Base-by-base conservation (phyloP, 2,797 vertebrate genomes). In the Muscicapa comitata region DNA sequence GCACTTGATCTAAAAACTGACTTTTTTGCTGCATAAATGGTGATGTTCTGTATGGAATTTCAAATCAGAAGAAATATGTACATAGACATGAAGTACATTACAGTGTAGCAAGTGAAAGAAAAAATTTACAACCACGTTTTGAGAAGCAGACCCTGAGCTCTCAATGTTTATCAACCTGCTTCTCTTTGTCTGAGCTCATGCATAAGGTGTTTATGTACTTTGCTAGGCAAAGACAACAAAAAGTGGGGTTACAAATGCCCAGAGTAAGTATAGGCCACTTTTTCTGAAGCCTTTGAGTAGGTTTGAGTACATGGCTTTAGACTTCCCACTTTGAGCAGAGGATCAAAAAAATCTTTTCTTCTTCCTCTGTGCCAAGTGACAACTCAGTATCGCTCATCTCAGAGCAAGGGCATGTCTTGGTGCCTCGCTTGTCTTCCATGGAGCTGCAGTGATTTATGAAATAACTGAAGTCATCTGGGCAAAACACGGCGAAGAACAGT, bases 391-490 rank as follows among this genome's bases (percentile, higher is more conserved):
- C 1, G 1, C 80, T 94, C 68, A 57, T 92, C 83, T 74, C 23
- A 6, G 68, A 89, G 50, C 68, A 77, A 93, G 78, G 81, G 63
- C 83, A 80, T 58, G 62, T 70, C 83, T 90, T 84, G 90, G 79
- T 87, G 94, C 72, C 86, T 80, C 47, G 59, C 71, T 78, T 94
- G 86, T 82, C 94, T 90, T 92, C 72, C 1, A 17, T 33, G 61
- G 65, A 93, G 55, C 80, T 92, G 63, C 4, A 3, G 55, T 95
- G 96, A 96, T 95, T 96, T 97, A 95, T 95, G 86, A 78, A 95
- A 92, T 58, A 85, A 88, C 81, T 92, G 88, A 94, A 88, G 74
- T 82, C 81, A 74, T 94, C 88, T 57, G 84, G 51, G 77, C 63
- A 93, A 95, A 90, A 92, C 48, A 85, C 90, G 82, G 37, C 0